Evolutionary conservation across 2,888 invertebrate genomes (phyloP).

Genomic region (Brenthis daphne): DNA sequence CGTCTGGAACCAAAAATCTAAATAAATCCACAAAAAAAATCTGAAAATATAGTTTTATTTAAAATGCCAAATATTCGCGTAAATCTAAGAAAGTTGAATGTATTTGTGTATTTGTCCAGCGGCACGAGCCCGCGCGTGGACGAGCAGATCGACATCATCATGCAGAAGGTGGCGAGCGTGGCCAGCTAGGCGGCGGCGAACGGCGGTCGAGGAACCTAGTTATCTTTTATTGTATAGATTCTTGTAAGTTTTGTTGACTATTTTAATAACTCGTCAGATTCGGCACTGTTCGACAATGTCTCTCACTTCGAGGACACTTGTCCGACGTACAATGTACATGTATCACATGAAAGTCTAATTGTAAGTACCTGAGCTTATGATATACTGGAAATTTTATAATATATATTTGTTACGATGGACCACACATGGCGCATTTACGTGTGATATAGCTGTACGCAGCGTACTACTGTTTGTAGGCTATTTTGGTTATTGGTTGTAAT

Average conservation of each 20-base stretch:
- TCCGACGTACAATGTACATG: background rate
- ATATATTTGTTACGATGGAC: conserved; percentile 14
- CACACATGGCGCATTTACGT: conserved; percentile 31
- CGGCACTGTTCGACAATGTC: background rate
- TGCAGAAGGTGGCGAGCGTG: conserved; percentile 76
- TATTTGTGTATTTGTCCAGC: conserved; percentile 47
- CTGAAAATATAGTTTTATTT: too few species aligned
- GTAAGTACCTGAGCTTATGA: conserved; percentile 36
- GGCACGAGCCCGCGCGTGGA: conserved; percentile 91
- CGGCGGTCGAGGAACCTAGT: background rate
- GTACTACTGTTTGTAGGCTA: conserved; percentile 1
- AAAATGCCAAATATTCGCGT: too few species aligned
- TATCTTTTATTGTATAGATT: conserved; percentile 3
- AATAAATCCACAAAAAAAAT: too few species aligned
- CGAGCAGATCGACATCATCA: conserved; percentile 89
- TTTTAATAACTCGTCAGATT: conserved; percentile 1
- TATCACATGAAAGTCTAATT: conserved; percentile 21
- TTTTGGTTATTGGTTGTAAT: conserved; percentile 31
- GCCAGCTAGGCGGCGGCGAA: conserved; percentile 25
- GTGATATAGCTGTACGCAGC: conserved; percentile 23
- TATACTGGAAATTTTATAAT: conserved; percentile 15
- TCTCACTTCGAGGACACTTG: background rate
- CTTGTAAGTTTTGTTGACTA: background rate
- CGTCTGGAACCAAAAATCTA: too few species aligned
- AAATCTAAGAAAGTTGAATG: too few species aligned